Evolutionary conservation across 2,888 invertebrate genomes (phyloP).

Genomic region (Platycnemis pennipes): DNA sequence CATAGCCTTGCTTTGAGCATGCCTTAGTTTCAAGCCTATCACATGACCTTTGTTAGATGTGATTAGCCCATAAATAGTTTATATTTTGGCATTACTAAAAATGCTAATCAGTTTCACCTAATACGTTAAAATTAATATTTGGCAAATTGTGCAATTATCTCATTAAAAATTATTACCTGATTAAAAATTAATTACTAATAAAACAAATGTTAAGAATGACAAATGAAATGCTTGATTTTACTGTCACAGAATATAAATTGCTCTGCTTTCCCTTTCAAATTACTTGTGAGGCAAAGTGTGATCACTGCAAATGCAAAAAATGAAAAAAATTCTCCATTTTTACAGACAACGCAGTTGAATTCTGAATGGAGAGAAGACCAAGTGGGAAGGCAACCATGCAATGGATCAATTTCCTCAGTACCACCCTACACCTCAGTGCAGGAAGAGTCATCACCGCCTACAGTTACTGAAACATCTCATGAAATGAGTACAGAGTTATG

Average conservation of each 20-base stretch:
- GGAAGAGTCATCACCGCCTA: slow-evolving; percentile 73
- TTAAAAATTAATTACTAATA: too few relatives aligned
- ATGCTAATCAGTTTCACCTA: too few relatives aligned
- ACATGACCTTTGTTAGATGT: neutral
- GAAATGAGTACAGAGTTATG: slow-evolving; percentile 88
- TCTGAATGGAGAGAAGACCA: slow-evolving; percentile 38
- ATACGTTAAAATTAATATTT: neutral
- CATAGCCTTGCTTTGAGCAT: slow-evolving; percentile 33
- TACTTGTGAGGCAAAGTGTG: neutral
- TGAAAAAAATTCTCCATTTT: neutral
- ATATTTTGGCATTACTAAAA: neutral
- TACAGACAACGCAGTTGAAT: slow-evolving; percentile 55
- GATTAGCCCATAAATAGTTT: neutral
- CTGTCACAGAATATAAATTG: too few relatives aligned
- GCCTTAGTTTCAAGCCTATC: neutral
- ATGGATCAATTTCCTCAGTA: slow-evolving; percentile 42
- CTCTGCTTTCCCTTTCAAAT: too few relatives aligned
- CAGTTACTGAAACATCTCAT: slow-evolving; percentile 71
- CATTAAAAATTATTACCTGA: too few relatives aligned
- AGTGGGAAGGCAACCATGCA: slow-evolving; percentile 45
- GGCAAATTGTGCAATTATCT: too few relatives aligned
- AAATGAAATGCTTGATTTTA: neutral
- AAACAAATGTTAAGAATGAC: neutral
- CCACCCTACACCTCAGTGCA: slow-evolving; percentile 71
- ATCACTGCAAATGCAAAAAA: neutral